These are phyloP conservation scores for Habrosyne pyritoides DNA, from an alignment of 2,888 invertebrate genomes.

Conservation along the genomic window DNA sequence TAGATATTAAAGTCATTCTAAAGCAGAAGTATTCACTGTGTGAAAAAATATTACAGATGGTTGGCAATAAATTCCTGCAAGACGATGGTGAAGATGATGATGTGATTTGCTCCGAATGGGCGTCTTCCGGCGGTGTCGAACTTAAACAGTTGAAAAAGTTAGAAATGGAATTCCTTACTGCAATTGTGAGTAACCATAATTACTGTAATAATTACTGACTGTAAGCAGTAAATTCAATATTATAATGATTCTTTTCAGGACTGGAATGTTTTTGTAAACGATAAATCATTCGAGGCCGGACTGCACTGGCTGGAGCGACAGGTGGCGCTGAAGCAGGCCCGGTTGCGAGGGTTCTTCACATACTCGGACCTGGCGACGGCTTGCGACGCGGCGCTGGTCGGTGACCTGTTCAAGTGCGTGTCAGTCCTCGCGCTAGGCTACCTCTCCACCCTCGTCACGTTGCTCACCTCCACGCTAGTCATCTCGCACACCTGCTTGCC, in stretches of 20 bases:
- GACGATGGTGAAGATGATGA: conserved; percentile 97
- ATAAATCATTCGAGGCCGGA: conserved; percentile 89
- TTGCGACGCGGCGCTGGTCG: conserved; percentile 28
- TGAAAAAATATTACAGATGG: conserved; percentile 87
- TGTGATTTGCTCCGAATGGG: conserved; percentile 96
- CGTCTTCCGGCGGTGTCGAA: conserved; percentile 90
- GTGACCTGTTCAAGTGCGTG: conserved; percentile 27
- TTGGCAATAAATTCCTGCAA: conserved; percentile 97
- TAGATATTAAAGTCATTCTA: no score
- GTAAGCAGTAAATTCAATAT: neutral
- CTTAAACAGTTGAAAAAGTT: conserved; percentile 90
- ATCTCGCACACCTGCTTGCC: neutral
- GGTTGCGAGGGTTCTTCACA: conserved; percentile 90
- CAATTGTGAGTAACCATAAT: conserved; percentile 95
- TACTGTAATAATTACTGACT: no score
- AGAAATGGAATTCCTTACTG: conserved; percentile 94
- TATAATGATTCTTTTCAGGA: conserved; percentile 80
- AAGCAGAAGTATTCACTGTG: no score
- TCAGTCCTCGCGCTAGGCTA: conserved; percentile 43
- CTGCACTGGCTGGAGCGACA: conserved; percentile 87
- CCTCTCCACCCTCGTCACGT: conserved; percentile 86
- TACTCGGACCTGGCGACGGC: conserved; percentile 88
- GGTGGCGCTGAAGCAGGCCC: conserved; percentile 89
- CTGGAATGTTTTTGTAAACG: conserved; percentile 93
- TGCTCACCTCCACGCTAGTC: conserved; percentile 78